Percentiles rank a stretch among this genome's conserved stretches.
phyloP scores from a whole-genome alignment of 2,113 vertebrate genomes.

The Climacteris rufus region DNA sequence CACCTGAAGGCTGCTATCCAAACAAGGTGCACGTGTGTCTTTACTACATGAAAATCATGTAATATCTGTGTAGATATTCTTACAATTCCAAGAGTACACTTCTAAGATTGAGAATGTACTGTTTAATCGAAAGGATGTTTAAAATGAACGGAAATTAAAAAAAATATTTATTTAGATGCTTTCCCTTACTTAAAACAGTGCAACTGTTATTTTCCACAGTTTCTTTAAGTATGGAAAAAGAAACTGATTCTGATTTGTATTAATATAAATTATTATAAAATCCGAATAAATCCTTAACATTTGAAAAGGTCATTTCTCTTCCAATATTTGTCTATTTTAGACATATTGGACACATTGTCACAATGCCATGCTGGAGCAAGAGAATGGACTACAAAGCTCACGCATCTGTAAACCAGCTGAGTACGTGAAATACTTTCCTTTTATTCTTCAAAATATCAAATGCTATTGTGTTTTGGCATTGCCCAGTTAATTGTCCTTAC shows the following conservation, averaged over 20 bases:
- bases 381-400: constrained; percentile 82
- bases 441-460: constrained; percentile 87
- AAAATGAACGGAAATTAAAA: constrained; percentile 53
- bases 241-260: neutral
- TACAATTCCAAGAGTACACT: constrained; percentile 35
- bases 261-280: neutral
- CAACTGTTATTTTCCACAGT: constrained; percentile 9
- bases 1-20: constrained; percentile 33
- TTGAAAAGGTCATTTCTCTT: constrained; percentile 58
- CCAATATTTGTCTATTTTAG: constrained; percentile 54
- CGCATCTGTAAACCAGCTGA: constrained; percentile 97
- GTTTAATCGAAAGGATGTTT: constrained; percentile 52
- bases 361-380: constrained; percentile 83
- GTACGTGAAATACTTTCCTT: constrained; percentile 80
- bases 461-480: constrained; percentile 83
- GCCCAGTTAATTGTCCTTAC: constrained; percentile 80
- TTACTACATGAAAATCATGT: constrained; percentile 27
- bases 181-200: neutral
- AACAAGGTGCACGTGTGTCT: constrained; percentile 51
- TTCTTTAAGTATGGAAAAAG: neutral
- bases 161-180: constrained; percentile 30
- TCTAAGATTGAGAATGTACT: constrained; percentile 1
- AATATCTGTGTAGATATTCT: constrained; percentile 6
- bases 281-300: constrained; percentile 22
- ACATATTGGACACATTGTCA: constrained; percentile 74